A percentile compares a stretch with the other conserved stretches of the same genome.
These are phyloP conservation scores for Nemotelus nigrinus DNA, from an alignment of 2,888 invertebrate species.

Conservation along the genomic window DNA sequence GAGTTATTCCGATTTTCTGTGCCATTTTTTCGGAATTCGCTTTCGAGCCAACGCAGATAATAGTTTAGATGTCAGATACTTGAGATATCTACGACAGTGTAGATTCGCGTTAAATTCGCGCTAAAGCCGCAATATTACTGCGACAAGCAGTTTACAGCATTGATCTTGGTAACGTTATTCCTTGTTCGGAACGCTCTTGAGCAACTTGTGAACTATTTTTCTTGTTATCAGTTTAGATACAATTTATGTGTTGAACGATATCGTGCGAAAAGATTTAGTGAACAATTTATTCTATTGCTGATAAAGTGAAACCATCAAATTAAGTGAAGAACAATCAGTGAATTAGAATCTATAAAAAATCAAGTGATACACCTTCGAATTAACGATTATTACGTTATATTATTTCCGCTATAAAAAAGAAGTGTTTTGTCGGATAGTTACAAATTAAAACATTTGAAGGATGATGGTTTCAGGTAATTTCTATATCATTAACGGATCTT, in stretches of 20 bases:
- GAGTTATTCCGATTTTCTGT: neutral
- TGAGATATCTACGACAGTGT: neutral
- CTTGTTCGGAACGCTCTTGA: neutral
- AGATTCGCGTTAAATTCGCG: neutral
- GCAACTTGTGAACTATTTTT: too few relatives aligned
- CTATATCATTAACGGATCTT: neutral
- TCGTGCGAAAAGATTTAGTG: neutral
- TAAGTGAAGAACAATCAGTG: too few relatives aligned
- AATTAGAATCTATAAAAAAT: too few relatives aligned
- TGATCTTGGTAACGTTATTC: neutral
- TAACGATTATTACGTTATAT: too few relatives aligned
- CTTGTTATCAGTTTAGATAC: too few relatives aligned
- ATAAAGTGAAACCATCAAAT: too few relatives aligned
- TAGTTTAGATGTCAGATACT: constrained; percentile 3
- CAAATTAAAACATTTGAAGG: neutral
- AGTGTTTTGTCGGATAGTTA: too few relatives aligned
- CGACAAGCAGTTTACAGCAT: neutral
- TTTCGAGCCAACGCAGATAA: neutral
- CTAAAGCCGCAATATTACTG: neutral
- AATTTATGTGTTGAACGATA: neutral
- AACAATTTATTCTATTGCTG: too few relatives aligned
- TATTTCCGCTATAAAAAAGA: too few relatives aligned
- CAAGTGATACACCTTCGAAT: too few relatives aligned
- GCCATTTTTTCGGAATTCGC: neutral
- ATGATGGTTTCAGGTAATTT: constrained; percentile 41